Evolutionary conservation across 2,888 invertebrate species (phyloP).

Genomic region (Spisula solida): DNA sequence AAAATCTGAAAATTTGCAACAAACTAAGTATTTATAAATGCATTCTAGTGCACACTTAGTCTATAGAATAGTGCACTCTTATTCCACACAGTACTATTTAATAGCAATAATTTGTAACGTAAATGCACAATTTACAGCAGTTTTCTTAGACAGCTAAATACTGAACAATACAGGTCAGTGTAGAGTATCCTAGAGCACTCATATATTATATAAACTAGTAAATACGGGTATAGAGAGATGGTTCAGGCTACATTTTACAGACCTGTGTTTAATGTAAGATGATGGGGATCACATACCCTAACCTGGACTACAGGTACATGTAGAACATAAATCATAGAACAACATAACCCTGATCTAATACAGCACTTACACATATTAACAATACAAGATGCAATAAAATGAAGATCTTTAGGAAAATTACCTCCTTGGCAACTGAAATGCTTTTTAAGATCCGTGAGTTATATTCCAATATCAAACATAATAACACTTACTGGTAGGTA

Average conservation of each 20-base stretch:
- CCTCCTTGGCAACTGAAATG: background rate
- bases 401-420: background rate
- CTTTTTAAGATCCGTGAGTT: no score
- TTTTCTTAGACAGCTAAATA: background rate
- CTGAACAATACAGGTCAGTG: background rate
- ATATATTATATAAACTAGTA: no score
- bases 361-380: background rate
- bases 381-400: no score
- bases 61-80: no score
- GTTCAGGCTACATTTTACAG: no score
- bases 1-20: no score
- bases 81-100: background rate
- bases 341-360: background rate
- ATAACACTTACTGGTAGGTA: no score
- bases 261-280: background rate
- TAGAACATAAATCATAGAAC: background rate
- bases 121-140: background rate
- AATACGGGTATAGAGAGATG: no score
- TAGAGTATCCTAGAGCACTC: no score
- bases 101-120: background rate
- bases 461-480: no score
- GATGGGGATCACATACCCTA: background rate
- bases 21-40: no score
- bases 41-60: no score
- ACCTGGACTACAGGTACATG: background rate